phyloP scores from a whole-genome alignment of 2,113 vertebrate genomes.

The Scolopax mira region DNA sequence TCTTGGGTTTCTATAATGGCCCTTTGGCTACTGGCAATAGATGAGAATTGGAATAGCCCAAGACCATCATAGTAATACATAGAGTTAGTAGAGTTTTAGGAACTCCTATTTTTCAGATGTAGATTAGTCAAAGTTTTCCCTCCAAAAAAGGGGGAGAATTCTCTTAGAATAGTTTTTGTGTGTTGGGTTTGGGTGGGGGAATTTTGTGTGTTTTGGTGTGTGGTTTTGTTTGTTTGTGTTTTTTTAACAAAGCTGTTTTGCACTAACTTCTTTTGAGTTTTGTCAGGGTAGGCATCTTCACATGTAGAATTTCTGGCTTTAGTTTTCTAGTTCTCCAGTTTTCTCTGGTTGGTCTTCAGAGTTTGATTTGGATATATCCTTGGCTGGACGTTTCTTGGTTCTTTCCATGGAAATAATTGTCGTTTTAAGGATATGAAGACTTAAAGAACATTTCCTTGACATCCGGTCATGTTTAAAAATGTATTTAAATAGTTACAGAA shows the following conservation, averaged over 20 bases:
- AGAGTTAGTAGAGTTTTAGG: not conserved
- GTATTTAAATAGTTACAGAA: not conserved
- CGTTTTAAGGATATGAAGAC: not conserved
- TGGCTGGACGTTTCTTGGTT: not conserved
- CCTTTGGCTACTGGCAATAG: not conserved
- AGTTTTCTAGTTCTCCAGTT: not conserved
- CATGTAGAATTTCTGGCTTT: not conserved
- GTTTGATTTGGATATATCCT: not conserved
- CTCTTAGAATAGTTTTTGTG: not conserved
- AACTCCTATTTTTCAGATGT: not conserved
- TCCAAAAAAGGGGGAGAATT: not conserved
- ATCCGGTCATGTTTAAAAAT: not conserved
- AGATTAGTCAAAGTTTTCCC: not conserved
- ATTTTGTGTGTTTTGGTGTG: not conserved
- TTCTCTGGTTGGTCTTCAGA: not conserved
- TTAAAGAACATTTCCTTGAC: not conserved
- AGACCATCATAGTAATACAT: not conserved
- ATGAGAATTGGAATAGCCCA: not conserved
- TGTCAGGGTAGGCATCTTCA: not conserved
- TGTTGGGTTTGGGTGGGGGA: too few relatives aligned
- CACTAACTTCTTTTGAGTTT: not conserved
- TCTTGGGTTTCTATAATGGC: not conserved
- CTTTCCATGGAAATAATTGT: not conserved
- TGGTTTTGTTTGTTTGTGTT: not conserved
- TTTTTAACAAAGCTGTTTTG: not conserved